Evolutionary conservation across 2,797 vertebrate species (phyloP), one percentile per base, ranked within the genome.

Genomic region (Stomatorhinus walkeri): DNA sequence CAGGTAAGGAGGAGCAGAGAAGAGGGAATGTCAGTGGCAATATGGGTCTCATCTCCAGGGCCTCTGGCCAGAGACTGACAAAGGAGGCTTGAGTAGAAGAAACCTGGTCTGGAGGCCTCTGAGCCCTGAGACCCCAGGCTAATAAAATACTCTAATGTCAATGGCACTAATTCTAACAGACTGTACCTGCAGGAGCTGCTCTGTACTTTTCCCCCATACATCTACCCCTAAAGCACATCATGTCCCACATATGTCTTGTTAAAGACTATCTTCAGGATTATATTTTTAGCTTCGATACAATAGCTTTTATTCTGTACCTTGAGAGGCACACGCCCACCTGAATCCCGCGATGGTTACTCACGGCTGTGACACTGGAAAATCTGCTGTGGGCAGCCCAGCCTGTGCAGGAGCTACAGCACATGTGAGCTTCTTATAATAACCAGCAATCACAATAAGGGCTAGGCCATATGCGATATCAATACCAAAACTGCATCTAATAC

Each of bases 231-330:
- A 81, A 54, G 84, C 48, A 85, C 48, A 51, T 85, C 84, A 54
- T 68, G 79, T 88, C 87, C 89, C 87, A 89, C 52, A 85, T 85
- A 88, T 14, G 84, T 72, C 54, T 64, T 85, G 81, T 88, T 85
- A 59, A 79, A 72, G 89, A 59, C 87, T 72, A 85, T 68, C 81
- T 72, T 85, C 43, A 61, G 87, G 59, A 88, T 88, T 88, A 87
- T 88, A 89, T 89, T 89, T 89, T 89, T 89, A 89, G 46, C 89
- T 76, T 89, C 56, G 43, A 59, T 52, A 76, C 61, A 64, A 88
- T 85, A 51, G 36, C 81, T 87, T 85, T 76, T 19, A 19, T 86
- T 88, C n/a, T 61, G 24, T 88, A 88, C 79, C 87, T 88, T 52
- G 56, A 89, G 87, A 89, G 72, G 56, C 32, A 51, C 64, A 48